Conservation (phyloP, 2,797 vertebrate species). For the Hybognathus amarus region DNA sequence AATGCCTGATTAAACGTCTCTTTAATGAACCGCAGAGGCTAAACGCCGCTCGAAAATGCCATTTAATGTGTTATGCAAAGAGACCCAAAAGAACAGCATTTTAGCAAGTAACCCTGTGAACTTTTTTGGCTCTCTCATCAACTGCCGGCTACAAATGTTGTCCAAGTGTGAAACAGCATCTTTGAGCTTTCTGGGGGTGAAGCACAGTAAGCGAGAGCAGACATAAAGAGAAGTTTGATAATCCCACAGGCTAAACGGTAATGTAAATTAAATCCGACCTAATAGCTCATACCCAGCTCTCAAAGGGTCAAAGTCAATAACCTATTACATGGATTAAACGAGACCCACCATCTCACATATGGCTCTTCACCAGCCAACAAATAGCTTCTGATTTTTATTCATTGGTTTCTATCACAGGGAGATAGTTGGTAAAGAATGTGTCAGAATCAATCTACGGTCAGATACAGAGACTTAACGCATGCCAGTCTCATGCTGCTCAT, state of each 20-base stretch:
- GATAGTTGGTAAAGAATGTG: constrained; percentile 75
- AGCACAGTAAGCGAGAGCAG: constrained; percentile 60
- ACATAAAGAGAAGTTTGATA: constrained; percentile 64
- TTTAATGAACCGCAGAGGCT: not conserved
- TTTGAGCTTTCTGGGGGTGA: constrained; percentile 44
- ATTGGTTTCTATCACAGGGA: constrained; percentile 79
- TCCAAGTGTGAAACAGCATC: constrained; percentile 35
- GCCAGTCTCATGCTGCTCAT: constrained; percentile 62
- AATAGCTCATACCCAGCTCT: constrained; percentile 67
- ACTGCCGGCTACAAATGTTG: constrained; percentile 20
- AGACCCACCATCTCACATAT: constrained; percentile 65
- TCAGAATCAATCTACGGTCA: constrained; percentile 75
- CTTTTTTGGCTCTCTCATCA: not conserved
- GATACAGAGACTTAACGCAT: constrained; percentile 65
- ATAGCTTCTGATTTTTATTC: constrained; percentile 84
- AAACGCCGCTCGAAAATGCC: not conserved
- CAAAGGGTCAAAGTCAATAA: constrained; percentile 78
- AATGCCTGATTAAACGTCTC: not conserved
- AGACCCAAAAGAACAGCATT: not conserved
- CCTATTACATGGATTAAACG: constrained; percentile 77
- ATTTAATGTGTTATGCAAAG: constrained; percentile 31
- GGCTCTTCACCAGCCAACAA: constrained; percentile 71
- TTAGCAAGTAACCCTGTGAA: constrained; percentile 21
- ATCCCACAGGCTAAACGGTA: constrained; percentile 64
- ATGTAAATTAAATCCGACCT: constrained; percentile 69